Evolutionary conservation across 2,888 invertebrate genomes (phyloP), one percentile per base, ranked within the genome.

Genomic region (Agelastica alni): DNA sequence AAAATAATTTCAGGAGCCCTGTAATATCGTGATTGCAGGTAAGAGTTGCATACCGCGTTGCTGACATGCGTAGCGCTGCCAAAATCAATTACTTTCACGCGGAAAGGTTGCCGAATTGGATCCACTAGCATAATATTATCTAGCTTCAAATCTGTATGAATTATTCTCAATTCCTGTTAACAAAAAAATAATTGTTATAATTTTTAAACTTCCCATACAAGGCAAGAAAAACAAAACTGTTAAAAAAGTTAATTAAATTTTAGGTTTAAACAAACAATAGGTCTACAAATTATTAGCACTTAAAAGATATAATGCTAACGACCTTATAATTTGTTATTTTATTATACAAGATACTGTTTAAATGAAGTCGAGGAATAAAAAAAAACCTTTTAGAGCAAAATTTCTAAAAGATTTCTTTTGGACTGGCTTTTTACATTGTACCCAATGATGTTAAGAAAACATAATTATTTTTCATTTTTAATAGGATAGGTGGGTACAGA

Each of bases 111-210:
- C 62, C 97, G 87, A 54, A 91, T 90, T 39, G 98, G 99, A 80
- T 99, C 98, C 66, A 99, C 98, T 78, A 99, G 80, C 99, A 99
- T 99, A 75, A 99, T 99, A 80, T 99, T 99, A 81, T 99, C 99
- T 13, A 99, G 99, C 80, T 99, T 99, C 73, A 99, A 81, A 80
- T 99, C 99, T 60, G 99, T 99, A 81, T 99, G 99, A 76, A 99
- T 99, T 72, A 99, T 84, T 65, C 98, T 98, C 74, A 99, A 85
- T 89, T 97, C 96, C 90, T 96, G 83, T 34, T 80, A 78, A 63
- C 78, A 63, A 51, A 61, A 66, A 56, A 54, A 58, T 18, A n/a
- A n/a, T n/a, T n/a, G n/a, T n/a, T n/a, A 13, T 5, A n/a, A n/a
- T n/a, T n/a, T 10, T 5, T 10, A 4, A 3, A 5, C n/a, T n/a